Conservation (phyloP, 2,113 vertebrate species). For the Sinocyclocheilus rhinocerous region DNA sequence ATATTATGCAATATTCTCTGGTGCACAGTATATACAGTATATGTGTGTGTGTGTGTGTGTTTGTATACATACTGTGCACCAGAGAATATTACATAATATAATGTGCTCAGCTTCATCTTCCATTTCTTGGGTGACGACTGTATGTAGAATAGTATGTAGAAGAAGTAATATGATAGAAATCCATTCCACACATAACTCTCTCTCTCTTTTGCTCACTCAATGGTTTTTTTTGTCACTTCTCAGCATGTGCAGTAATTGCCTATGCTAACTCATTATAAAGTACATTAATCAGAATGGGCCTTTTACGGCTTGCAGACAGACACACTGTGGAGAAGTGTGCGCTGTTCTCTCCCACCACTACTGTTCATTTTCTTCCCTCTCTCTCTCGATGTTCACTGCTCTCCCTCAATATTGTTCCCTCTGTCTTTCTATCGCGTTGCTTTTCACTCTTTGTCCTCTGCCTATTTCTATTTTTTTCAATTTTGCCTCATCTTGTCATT, state of each 20-base stretch:
- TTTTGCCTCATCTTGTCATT: slow-evolving; percentile 1
- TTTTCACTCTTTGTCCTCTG: neutral
- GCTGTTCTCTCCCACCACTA: neutral
- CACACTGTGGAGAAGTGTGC: slow-evolving; percentile 36
- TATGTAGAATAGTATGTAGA: too few species aligned
- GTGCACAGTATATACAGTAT: neutral
- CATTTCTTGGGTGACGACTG: too few species aligned
- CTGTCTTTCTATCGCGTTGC: neutral
- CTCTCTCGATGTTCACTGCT: neutral
- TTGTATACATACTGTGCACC: too few species aligned
- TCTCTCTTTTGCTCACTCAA: neutral
- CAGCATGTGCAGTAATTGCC: slow-evolving; percentile 47
- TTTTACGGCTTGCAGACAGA: slow-evolving; percentile 29
- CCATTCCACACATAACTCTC: neutral
- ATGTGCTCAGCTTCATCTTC: too few species aligned
- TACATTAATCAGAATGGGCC: slow-evolving; percentile 50
- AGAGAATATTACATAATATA: too few species aligned
- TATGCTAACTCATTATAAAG: slow-evolving; percentile 53
- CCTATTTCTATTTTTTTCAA: neutral
- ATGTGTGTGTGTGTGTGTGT: too few species aligned
- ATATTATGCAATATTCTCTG: too few species aligned
- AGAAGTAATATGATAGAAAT: neutral
- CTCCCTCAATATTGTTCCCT: neutral
- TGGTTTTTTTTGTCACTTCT: neutral
- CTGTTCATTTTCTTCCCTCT: neutral